Conservation (phyloP, 2,113 vertebrate genomes). For the Tragelaphus scriptus region DNA sequence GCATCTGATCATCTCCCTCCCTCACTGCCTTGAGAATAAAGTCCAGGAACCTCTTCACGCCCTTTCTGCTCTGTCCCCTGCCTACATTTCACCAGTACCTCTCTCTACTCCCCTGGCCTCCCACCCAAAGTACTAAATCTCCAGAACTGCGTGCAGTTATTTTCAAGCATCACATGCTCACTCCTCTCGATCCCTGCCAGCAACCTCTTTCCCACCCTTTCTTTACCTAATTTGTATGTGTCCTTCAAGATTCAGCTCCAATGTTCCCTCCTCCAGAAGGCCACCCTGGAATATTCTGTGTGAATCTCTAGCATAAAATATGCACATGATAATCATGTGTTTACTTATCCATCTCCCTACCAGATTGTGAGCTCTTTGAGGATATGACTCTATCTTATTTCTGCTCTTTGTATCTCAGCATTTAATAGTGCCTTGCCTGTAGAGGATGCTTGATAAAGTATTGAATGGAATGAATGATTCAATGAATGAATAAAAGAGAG, state of each 20-base stretch:
- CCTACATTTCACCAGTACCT: neutral
- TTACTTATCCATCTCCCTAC: neutral
- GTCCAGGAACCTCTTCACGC: neutral
- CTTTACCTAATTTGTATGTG: neutral
- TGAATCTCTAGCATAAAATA: neutral
- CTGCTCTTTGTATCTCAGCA: neutral
- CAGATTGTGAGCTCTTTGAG: conserved; percentile 13
- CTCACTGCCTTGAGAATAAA: neutral
- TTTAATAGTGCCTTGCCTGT: neutral
- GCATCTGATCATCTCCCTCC: neutral
- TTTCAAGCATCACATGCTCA: neutral
- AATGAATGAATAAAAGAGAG: neutral
- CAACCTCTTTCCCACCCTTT: neutral
- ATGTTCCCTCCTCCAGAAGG: neutral
- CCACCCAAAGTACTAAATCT: neutral
- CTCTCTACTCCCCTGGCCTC: neutral
- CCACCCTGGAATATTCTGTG: neutral
- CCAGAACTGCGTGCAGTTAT: neutral
- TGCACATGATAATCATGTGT: neutral
- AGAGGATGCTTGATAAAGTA: neutral
- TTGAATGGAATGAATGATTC: neutral
- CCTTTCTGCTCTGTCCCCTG: neutral
- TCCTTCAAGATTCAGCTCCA: neutral
- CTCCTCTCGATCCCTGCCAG: neutral
- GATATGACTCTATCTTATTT: neutral